phyloP scores from a whole-genome alignment of 2,888 invertebrate genomes.

The Trisateles emortualis region DNA sequence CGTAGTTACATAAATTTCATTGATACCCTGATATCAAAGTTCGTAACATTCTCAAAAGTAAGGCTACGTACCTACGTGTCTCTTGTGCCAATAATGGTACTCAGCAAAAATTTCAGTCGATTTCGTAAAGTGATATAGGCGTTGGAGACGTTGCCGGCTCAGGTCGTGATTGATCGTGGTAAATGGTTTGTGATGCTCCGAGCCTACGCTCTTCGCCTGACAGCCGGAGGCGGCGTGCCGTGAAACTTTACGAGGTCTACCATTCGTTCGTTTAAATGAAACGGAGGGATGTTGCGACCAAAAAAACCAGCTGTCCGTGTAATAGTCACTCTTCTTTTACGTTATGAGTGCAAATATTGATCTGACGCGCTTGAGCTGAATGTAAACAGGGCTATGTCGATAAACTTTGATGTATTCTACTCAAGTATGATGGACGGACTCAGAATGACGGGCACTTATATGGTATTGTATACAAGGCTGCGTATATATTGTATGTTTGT shows the following conservation, averaged over 20 bases:
- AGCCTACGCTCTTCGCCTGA: conserved; percentile 49
- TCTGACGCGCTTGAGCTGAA: conserved; percentile 41
- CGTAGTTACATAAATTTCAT: conserved; percentile 38
- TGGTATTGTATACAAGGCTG: conserved; percentile 24
- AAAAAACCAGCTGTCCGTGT: conserved; percentile 50
- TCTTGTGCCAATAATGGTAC: conserved; percentile 50
- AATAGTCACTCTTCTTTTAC: conserved; percentile 46
- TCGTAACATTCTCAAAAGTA: conserved; percentile 41
- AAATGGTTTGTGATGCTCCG: conserved; percentile 71
- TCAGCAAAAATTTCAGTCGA: conserved; percentile 68
- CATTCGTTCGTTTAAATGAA: conserved; percentile 50
- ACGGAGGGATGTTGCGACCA: conserved; percentile 44
- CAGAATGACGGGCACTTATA: conserved; percentile 29
- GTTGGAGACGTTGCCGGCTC: conserved; percentile 58
- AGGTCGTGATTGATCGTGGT: conserved; percentile 73
- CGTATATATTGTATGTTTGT: too few species aligned
- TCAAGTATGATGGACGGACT: conserved; percentile 38
- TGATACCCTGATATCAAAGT: conserved; percentile 35
- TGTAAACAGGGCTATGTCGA: conserved; percentile 44
- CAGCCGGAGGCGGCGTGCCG: conserved; percentile 62
- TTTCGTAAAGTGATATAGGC: conserved; percentile 72
- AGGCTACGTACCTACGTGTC: conserved; percentile 32
- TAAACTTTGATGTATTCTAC: conserved; percentile 44
- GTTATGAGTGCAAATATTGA: conserved; percentile 51
- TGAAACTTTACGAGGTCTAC: conserved; percentile 68